Percentiles rank a stretch among this genome's conserved stretches.
Evolutionary conservation across 2,797 vertebrate genomes (phyloP).

Genomic region (Lateolabrax maculatus): DNA sequence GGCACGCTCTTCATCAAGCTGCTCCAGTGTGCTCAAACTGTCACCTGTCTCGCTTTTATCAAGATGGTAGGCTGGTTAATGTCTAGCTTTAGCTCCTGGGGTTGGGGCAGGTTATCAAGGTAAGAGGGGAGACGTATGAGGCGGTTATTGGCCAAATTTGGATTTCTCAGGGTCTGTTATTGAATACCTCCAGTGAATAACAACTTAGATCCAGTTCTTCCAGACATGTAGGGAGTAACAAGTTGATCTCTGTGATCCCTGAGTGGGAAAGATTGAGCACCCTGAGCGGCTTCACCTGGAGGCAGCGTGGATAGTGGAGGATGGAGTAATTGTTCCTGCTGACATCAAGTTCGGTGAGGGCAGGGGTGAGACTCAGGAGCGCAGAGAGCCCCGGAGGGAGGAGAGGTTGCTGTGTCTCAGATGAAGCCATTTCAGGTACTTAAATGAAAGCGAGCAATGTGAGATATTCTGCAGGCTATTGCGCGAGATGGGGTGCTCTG

Average conservation of each 20-base stretch:
- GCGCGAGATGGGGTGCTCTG: constrained; percentile 16
- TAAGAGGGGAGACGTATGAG: constrained; percentile 18
- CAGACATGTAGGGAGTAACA: neutral
- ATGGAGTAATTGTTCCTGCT: constrained; percentile 32
- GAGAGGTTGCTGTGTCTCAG: constrained; percentile 13
- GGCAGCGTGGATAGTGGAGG: constrained; percentile 3
- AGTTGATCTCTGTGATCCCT: constrained; percentile 18
- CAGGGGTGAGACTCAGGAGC: neutral
- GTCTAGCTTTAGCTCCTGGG: constrained; percentile 3
- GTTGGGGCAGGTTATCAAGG: neutral
- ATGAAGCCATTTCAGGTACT: constrained; percentile 6
- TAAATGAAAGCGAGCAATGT: neutral
- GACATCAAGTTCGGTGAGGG: constrained; percentile 12
- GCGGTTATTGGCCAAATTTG: constrained; percentile 14
- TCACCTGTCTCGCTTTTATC: neutral
- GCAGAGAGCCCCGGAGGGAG: constrained; percentile 22
- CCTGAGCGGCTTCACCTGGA: neutral
- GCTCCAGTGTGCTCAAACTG: neutral
- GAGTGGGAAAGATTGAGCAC: constrained; percentile 37
- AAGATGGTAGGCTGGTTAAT: neutral
- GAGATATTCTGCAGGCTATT: constrained; percentile 5
- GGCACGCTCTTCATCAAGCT: constrained; percentile 15
- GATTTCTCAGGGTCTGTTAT: constrained; percentile 2
- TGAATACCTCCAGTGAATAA: constrained; percentile 19
- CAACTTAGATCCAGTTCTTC: constrained; percentile 29